These are phyloP conservation scores for Ruditapes philippinarum DNA, from an alignment of 1,140 invertebrate genomes.

Conservation along the genomic window DNA sequence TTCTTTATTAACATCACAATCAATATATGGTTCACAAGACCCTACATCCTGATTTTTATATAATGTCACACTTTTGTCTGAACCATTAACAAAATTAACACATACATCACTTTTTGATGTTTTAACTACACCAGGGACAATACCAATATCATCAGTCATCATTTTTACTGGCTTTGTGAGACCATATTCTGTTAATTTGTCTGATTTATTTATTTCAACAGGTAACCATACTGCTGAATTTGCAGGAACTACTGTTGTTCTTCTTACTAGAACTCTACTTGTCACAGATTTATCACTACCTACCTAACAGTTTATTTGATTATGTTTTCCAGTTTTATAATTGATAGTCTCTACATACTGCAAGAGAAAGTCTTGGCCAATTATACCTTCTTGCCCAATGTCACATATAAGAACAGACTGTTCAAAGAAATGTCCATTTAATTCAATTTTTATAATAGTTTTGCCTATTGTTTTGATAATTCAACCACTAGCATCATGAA, in stretches of 20 bases:
- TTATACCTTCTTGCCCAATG: not conserved
- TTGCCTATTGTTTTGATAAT: not conserved
- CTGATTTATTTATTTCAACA: not conserved
- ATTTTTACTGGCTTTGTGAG: not conserved
- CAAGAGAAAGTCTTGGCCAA: conserved; percentile 26
- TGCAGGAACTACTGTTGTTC: not conserved
- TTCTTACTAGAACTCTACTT: not conserved
- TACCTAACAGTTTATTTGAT: not conserved
- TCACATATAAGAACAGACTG: conserved; percentile 6
- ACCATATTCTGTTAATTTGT: not conserved
- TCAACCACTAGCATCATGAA: not conserved
- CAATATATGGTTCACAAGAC: not conserved
- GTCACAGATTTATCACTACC: not conserved
- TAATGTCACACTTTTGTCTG: not conserved
- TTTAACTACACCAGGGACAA: not conserved
- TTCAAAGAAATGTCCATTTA: not conserved
- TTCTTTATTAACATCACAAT: not conserved
- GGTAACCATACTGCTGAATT: not conserved
- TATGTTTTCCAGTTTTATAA: not conserved
- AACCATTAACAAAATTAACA: not conserved
- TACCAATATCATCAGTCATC: not conserved
- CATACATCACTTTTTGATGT: not conserved
- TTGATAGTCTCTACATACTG: not conserved
- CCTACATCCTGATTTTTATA: not conserved
- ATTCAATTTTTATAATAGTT: not conserved